These are phyloP conservation scores for Paramormyrops kingsleyae DNA, from an alignment of 2,113 vertebrate species.

Conservation along the genomic window DNA sequence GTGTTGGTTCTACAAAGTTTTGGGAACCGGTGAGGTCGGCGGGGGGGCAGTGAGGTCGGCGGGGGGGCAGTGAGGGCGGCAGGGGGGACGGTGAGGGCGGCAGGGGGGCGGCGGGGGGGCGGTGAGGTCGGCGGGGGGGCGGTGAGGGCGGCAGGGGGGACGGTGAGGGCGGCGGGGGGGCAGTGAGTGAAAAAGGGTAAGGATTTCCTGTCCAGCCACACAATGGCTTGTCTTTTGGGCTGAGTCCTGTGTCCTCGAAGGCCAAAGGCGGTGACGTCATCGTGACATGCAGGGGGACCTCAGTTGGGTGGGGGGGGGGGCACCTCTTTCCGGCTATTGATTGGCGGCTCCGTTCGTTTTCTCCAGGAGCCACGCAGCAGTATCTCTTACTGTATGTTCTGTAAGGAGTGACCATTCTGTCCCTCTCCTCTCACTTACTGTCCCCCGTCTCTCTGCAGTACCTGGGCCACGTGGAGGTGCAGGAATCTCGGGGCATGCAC, in stretches of 20 bases:
- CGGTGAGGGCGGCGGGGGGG: no score
- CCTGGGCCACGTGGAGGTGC: conserved; percentile 96
- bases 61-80: no score
- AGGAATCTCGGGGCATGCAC: conserved; percentile 98
- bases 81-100: no score
- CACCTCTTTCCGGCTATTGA: conserved; percentile 17
- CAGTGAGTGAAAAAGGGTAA: conserved; percentile 53
- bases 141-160: no score
- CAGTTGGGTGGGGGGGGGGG: not conserved
- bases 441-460: conserved; percentile 64
- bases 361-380: not conserved
- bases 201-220: conserved; percentile 57
- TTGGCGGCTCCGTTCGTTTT: not conserved
- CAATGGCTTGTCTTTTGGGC: conserved; percentile 47
- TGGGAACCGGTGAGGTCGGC: no score
- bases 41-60: no score
- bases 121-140: no score
- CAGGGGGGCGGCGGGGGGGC: no score
- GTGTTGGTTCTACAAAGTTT: not conserved
- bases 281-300: not conserved
- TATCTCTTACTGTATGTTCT: not conserved
- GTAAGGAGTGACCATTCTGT: not conserved
- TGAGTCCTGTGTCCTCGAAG: not conserved
- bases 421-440: not conserved
- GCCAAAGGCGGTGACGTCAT: not conserved